Evolutionary conservation across 2,797 vertebrate genomes (phyloP).

Genomic region (Forpus xanthops): DNA sequence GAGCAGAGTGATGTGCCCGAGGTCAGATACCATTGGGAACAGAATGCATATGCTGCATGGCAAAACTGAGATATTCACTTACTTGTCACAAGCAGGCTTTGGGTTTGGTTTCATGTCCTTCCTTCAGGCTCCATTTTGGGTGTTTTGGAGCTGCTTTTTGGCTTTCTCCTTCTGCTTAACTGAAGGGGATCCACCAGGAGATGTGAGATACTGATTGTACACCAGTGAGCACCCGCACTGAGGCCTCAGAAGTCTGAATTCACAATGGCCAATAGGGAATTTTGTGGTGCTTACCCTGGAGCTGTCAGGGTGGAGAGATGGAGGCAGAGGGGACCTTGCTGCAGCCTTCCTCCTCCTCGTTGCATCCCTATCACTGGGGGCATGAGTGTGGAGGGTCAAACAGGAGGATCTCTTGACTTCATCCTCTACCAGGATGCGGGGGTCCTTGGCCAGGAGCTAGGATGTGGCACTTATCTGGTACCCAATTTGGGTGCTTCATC

Average conservation of each 20-base stretch:
- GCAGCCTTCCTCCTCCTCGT: neutral
- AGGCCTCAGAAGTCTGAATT: neutral
- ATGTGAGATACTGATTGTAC: neutral
- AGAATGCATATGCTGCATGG: neutral
- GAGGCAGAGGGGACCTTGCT: neutral
- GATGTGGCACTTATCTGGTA: neutral
- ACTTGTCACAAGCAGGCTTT: neutral
- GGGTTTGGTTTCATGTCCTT: neutral
- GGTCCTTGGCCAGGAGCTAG: neutral
- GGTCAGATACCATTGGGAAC: neutral
- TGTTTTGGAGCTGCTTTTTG: neutral
- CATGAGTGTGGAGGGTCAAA: rapidly evolving
- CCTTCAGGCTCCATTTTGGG: neutral
- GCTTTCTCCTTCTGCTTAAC: neutral
- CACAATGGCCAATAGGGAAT: rapidly evolving
- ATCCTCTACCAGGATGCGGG: neutral
- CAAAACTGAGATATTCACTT: rapidly evolving
- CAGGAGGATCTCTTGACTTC: neutral
- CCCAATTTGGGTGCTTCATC: neutral
- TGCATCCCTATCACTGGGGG: rapidly evolving
- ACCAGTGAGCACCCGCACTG: rapidly evolving
- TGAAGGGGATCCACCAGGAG: neutral
- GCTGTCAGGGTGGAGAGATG: neutral
- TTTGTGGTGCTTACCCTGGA: neutral
- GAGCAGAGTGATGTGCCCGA: rapidly evolving